phyloP scores from a whole-genome alignment of 2,113 vertebrate species.

The Ardeotis arabs region DNA sequence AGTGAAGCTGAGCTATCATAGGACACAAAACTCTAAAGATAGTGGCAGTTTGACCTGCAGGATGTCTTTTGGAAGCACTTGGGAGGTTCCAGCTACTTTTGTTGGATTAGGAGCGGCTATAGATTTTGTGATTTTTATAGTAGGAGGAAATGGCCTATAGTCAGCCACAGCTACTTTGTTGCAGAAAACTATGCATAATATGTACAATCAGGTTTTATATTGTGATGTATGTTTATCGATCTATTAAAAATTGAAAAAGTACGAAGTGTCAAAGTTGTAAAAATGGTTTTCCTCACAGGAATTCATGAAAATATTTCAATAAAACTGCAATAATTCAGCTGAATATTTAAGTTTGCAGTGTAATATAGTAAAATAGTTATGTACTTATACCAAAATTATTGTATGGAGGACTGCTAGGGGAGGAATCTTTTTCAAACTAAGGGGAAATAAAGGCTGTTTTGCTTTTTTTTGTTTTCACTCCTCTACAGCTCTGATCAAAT shows the following conservation, averaged over 20 bases:
- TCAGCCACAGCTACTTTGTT: neutral
- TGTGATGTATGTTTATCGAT: neutral
- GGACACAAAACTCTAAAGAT: neutral
- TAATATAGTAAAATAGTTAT: neutral
- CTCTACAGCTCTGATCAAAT: constrained; percentile 90
- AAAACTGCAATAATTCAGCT: neutral
- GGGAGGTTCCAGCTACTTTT: neutral
- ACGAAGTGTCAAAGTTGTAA: neutral
- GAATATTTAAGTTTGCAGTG: neutral
- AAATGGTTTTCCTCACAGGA: neutral
- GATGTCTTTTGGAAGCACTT: neutral
- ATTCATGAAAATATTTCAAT: neutral
- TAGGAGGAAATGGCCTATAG: neutral
- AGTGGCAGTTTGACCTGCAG: neutral
- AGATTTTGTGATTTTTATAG: neutral
- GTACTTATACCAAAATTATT: neutral
- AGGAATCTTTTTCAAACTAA: neutral
- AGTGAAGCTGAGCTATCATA: neutral
- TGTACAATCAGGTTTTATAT: neutral
- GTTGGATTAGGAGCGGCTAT: neutral
- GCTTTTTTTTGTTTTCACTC: neutral
- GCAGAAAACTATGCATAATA: neutral
- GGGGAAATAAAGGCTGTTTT: neutral
- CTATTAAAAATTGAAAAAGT: neutral
- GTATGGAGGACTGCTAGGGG: neutral